Base-by-base conservation (phyloP, 2,888 invertebrate genomes). In the Itoplectis maculator region DNA sequence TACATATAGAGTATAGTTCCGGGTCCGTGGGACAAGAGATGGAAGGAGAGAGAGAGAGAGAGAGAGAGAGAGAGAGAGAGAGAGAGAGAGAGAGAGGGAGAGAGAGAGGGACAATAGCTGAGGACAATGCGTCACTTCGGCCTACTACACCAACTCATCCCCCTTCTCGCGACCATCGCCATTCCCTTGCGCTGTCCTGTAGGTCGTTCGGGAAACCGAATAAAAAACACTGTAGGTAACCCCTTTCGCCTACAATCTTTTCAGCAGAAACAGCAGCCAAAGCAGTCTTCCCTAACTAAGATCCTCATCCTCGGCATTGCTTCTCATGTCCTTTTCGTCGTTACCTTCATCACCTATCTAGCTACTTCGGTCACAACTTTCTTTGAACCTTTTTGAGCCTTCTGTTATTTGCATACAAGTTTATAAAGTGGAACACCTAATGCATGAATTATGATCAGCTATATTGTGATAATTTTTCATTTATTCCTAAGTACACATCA, bases 121-220 rank as follows among this genome's bases (percentile, higher is more conserved):
- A 68, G 84, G 72, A 87, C 86, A 87, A 88, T 87, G 82, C 81
- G 51, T 84, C 81, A 78, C 75, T 82, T 81, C 40, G 73, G 74
- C 65, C 77, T 80, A 75, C 73, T 51, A 45, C 45, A 29, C 13
- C 42, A n/a, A 15, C 40, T 37, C 35, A 51, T 73, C 18, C 61
- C 77, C 69, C 54, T 63, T 81, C 45, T 29, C 61, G 63, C 54
- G 49, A 61, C 74, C 59, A 56, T 68, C 65, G 66, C 63, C 68
- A 23, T 80, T 70, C 37, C 65, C 37, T 42, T 11, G 59, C 56
- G 54, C 23, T 59, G 20, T 69, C 66, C 65, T 61, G 54, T 54
- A 68, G 51, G 66, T 72, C 79, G 68, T 75, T 70, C 65, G 45
- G 18, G 45, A 69, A 73, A 73, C 47, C 76, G 61, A 77, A 82